Percentiles rank a stretch among this genome's conserved stretches.
Evolutionary conservation across 2,797 vertebrate species (phyloP).

Genomic region (Eptatretus atami): DNA sequence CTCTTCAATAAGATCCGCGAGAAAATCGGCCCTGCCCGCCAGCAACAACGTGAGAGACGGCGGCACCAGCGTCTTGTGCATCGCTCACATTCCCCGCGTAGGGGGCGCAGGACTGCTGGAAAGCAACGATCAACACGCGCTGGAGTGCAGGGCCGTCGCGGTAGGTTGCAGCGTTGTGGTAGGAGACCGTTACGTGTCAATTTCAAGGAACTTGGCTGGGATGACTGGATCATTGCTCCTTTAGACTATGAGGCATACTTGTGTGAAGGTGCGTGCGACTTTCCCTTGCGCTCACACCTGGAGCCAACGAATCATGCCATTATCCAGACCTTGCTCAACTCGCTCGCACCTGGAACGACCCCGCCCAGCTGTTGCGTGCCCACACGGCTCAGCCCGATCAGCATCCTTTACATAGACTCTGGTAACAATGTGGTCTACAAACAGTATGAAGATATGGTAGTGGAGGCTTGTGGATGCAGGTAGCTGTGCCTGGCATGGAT

Average conservation of each 20-base stretch:
- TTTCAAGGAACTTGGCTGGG: slow-evolving; percentile 49
- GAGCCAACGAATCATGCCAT: slow-evolving; percentile 54
- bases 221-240: slow-evolving; percentile 48
- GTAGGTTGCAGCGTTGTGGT: slow-evolving; percentile 15
- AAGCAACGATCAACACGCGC: too few species aligned
- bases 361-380: slow-evolving; percentile 47
- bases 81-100: too few species aligned
- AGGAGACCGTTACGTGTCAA: slow-evolving; percentile 35
- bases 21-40: slow-evolving; percentile 17
- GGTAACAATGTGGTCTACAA: slow-evolving; percentile 55
- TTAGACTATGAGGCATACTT: slow-evolving; percentile 44
- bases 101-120: too few species aligned
- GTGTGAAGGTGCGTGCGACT: slow-evolving; percentile 40
- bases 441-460: slow-evolving; percentile 55
- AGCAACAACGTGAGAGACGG: neutral
- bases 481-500: slow-evolving; percentile 15
- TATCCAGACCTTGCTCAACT: slow-evolving; percentile 49
- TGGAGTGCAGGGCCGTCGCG: too few species aligned
- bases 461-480: slow-evolving; percentile 47
- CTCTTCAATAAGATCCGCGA: slow-evolving; percentile 35
- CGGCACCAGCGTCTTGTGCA: too few species aligned
- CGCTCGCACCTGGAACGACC: slow-evolving; percentile 36
- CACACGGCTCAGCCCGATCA: slow-evolving; percentile 41
- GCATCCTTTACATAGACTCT: slow-evolving; percentile 45
- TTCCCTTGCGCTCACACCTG: slow-evolving; percentile 36